Evolutionary conservation across 2,888 invertebrate genomes (phyloP), one percentile per base, ranked within the genome.

Genomic region (Eilema depressum): DNA sequence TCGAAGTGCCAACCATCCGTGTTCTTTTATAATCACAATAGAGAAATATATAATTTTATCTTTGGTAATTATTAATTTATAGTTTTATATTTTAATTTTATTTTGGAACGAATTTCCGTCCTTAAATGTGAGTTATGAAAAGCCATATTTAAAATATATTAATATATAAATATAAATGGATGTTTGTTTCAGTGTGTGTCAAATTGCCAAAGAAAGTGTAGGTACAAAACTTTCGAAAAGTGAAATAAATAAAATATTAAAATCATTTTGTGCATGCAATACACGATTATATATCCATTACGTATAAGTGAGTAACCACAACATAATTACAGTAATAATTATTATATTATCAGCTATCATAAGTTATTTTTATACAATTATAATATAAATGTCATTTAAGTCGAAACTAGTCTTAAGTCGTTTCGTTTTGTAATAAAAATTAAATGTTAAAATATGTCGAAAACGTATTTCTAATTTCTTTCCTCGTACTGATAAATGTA

Each of bases 181-280:
- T 82, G 75, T 80, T 79, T 82, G 83, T 83, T 83, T 86, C 83
- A 85, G 83, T 82, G 86, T 87, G 88, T 85, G 86, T 87, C 84
- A 86, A 87, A 88, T 90, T 91, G 90, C 93, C 93, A 93, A 94
- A 94, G 94, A 94, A 88, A 86, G 86, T 90, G 85, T 90, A 88
- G 88, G 91, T 92, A 92, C 91, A 92, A 73, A 90, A 91, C 83
- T 83, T 86, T 85, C 81, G 79, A 79, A 80, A 68, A 81, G 83
- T 73, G 80, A 79, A 77, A 81, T 70, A 81, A 81, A 80, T 76
- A 76, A n/a, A 79, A 70, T 68, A 81, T 82, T 77, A 84, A 78
- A 70, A 80, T 83, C 28, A 84, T 85, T 86, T 87, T 86, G 89
- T 91, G 92, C 93, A 92, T 93, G 91, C 87, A 88, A 87, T n/a